Percentiles rank a stretch among this genome's conserved stretches.
These are phyloP conservation scores for Hiodon tergisus DNA, from an alignment of 2,113 vertebrate species.

Conservation along the genomic window DNA sequence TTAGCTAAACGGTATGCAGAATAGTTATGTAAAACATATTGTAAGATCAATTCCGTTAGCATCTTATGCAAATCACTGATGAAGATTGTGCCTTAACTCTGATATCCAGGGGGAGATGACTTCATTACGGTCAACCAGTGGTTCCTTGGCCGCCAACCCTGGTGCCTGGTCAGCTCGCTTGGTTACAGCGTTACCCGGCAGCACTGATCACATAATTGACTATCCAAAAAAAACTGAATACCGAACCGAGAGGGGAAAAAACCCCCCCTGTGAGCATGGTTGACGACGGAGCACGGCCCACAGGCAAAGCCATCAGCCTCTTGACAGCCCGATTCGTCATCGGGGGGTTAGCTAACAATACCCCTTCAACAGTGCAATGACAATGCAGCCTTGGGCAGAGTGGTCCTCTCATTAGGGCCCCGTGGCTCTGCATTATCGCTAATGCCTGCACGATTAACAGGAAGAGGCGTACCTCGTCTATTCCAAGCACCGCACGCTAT, in stretches of 20 bases:
- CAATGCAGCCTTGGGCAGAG: slow-evolving; percentile 22
- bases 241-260: slow-evolving; percentile 15
- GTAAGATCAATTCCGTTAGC: too few species aligned
- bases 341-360: slow-evolving; percentile 7
- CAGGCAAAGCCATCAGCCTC: slow-evolving; percentile 36
- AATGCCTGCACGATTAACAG: slow-evolving; percentile 32
- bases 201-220: slow-evolving; percentile 10
- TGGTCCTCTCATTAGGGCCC: slow-evolving; percentile 31
- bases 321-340: slow-evolving; percentile 30
- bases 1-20: too few species aligned
- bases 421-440: slow-evolving; percentile 29
- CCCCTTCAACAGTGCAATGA: slow-evolving; percentile 19
- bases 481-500: neutral
- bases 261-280: slow-evolving; percentile 41
- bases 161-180: slow-evolving; percentile 34
- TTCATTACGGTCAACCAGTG: neutral
- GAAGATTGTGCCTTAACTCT: too few species aligned
- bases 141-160: slow-evolving; percentile 28
- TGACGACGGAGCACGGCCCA: slow-evolving; percentile 22
- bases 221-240: slow-evolving; percentile 30
- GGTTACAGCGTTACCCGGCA: slow-evolving; percentile 12
- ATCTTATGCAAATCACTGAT: too few species aligned
- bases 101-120: too few species aligned
- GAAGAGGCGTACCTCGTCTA: slow-evolving; percentile 14
- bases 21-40: too few species aligned